Evolutionary conservation across 2,888 invertebrate genomes (phyloP), one percentile per base, ranked within the genome.

Genomic region (Nycteola revayana): DNA sequence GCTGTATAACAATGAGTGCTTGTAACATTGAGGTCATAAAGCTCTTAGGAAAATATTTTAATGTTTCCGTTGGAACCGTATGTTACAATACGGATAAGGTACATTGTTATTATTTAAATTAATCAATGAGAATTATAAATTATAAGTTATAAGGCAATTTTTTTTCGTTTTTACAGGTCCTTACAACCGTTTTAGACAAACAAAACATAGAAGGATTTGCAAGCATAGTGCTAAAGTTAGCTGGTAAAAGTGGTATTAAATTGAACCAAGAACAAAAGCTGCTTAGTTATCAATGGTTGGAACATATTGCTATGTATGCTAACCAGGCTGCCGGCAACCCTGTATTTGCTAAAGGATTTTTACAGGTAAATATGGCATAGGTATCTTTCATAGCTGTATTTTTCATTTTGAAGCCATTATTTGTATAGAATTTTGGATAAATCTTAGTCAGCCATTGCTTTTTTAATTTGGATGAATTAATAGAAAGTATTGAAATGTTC

Each of bases 251-350:
- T 25, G 78, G 78, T 9, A 45, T 45, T 1, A 56, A 69, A 7
- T 66, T 83, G 49, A 89, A 73, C 36, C 71, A 77, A 24, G 84
- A 90, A 42, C 84, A 87, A 39, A 59, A 48, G 35, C 63, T 89
- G 2, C 73, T 87, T 10, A 76, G 89, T 10, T 90, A 91, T 40
- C 94, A 94, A 53, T 94, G 93, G 94, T 70, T 94, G 18, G 94
- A 94, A 62, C 91, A 92, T 61, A 84, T 92, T 2, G 87, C 91
- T 1, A 75, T 90, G 67, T 90, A 89, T 64, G 76, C 84, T 1
- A 89, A 90, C 57, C 90, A 90, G 59, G 89, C 88, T 5, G 79
- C 77, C 1, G 45, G 41, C 7, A 83, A 79, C 49, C 63, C 87
- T 17, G 36, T 52, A 0, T 90, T 90, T 58, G 78, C 84, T 0